Evolutionary conservation across 1,140 invertebrate species (phyloP).

Genomic region (Neodiprion fabricii): DNA sequence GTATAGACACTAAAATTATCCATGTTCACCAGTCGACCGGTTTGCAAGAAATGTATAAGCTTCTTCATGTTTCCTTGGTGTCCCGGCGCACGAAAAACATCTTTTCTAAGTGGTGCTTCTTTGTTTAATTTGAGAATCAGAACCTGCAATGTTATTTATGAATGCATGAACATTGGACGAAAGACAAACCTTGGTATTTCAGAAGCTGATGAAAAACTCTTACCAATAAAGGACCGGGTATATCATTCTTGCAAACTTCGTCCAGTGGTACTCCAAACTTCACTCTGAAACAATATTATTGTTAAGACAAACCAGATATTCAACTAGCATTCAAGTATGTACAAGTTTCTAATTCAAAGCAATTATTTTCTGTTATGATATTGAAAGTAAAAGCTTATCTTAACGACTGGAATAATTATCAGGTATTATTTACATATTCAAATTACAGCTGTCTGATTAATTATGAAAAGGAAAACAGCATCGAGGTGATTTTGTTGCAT

Average conservation of each 20-base stretch:
- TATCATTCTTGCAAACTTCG: constrained; percentile 92
- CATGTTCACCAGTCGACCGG: constrained; percentile 95
- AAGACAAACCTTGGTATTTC: constrained; percentile 18
- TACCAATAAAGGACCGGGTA: constrained; percentile 88
- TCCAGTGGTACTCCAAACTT: constrained; percentile 90
- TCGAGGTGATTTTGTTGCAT: no score
- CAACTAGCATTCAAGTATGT: no score
- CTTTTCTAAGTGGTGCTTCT: constrained; percentile 89
- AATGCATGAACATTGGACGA: constrained; percentile 1
- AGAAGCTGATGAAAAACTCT: constrained; percentile 42
- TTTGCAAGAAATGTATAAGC: constrained; percentile 92
- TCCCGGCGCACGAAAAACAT: constrained; percentile 93
- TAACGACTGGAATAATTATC: no score
- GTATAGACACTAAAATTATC: constrained; percentile 98
- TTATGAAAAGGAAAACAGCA: no score
- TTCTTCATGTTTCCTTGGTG: constrained; percentile 96
- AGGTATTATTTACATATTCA: no score
- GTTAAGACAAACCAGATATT: no score
- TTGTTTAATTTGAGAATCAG: constrained; percentile 94
- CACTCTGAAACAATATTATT: constrained; percentile 66
- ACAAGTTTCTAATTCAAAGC: no score
- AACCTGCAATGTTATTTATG: constrained; percentile 65
- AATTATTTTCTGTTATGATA: no score
- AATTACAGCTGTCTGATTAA: no score
- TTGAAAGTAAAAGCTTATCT: no score